Evolutionary conservation across 2,113 vertebrate genomes (phyloP).

Genomic region (Panthera uncia): DNA sequence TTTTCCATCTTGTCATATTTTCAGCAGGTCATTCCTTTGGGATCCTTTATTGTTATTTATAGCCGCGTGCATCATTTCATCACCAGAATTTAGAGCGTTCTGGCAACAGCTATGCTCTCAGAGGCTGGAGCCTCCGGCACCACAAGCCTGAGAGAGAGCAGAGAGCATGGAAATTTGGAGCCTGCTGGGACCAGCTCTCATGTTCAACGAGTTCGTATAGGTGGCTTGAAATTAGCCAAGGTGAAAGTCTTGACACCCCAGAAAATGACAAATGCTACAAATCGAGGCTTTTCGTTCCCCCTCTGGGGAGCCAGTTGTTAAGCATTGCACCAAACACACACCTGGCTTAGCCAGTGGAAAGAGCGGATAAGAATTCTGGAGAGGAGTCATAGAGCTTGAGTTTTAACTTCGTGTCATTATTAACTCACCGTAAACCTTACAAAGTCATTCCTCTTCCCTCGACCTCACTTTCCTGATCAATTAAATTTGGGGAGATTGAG

Average conservation of each 20-base stretch:
- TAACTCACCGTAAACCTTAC: not conserved
- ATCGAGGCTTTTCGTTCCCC: not conserved
- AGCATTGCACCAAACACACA: not conserved
- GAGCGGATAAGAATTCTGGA: not conserved
- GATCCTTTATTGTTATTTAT: conserved; percentile 55
- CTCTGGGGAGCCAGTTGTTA: not conserved
- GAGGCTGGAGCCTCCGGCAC: not conserved
- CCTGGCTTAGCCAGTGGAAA: not conserved
- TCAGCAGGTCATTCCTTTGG: conserved; percentile 20
- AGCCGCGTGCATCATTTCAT: not conserved
- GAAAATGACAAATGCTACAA: not conserved
- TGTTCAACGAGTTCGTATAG: not conserved
- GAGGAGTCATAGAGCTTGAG: not conserved
- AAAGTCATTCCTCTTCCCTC: not conserved
- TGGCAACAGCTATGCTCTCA: not conserved
- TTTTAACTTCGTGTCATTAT: not conserved
- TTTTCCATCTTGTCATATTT: conserved; percentile 24
- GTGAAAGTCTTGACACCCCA: not conserved
- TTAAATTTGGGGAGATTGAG: not conserved
- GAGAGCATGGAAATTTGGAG: not conserved
- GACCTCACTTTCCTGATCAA: not conserved
- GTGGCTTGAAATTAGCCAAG: not conserved
- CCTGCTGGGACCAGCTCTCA: not conserved
- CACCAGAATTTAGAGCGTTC: not conserved
- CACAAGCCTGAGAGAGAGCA: not conserved